phyloP scores from a whole-genome alignment of 2,113 vertebrate species.

The Podocnemis expansa region DNA sequence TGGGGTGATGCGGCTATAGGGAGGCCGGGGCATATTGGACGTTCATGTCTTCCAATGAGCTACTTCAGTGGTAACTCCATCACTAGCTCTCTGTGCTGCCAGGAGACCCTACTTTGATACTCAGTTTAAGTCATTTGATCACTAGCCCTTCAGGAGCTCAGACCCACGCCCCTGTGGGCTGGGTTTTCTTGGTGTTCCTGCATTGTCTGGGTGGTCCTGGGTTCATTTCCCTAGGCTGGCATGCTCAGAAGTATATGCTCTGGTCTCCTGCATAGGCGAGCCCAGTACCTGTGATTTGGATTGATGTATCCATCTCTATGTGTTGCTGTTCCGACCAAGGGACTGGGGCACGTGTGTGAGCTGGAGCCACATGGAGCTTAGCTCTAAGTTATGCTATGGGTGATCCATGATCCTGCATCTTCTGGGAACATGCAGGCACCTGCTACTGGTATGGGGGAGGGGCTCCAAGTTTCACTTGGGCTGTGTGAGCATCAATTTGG shows the following conservation, averaged over 20 bases:
- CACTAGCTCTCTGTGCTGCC: neutral
- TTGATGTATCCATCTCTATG: rapidly evolving
- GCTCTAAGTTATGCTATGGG: neutral
- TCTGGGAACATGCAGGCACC: neutral
- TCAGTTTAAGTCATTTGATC: neutral
- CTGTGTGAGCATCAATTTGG: neutral
- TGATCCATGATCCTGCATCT: neutral
- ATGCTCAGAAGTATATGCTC: neutral
- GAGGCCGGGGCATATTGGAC: neutral
- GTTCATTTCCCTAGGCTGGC: neutral
- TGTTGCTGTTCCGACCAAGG: rapidly evolving
- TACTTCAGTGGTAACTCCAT: neutral
- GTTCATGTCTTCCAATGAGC: neutral
- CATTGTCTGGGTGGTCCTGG: neutral
- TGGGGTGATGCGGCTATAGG: neutral
- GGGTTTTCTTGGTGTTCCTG: neutral
- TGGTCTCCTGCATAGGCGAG: rapidly evolving
- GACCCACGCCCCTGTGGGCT: neutral
- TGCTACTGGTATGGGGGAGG: neutral
- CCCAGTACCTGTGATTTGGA: neutral
- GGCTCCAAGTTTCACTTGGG: neutral
- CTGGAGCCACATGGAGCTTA: neutral
- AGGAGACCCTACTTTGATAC: neutral
- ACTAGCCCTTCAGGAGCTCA: neutral
- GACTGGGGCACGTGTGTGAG: rapidly evolving